These are phyloP conservation scores for Microhierax caerulescens DNA, from an alignment of 2,797 vertebrate species.

Conservation along the genomic window DNA sequence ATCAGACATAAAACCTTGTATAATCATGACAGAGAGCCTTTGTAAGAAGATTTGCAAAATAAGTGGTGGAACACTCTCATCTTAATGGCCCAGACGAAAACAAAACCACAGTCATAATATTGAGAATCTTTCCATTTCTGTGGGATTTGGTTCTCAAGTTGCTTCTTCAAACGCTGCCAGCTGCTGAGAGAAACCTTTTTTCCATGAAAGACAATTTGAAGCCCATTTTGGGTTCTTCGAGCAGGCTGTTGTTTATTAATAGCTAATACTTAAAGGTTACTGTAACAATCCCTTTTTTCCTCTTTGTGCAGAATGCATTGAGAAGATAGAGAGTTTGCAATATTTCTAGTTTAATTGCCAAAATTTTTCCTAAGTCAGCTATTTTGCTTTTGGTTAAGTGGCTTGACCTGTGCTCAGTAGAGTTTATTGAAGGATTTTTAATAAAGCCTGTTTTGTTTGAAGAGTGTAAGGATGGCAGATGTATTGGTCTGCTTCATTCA, in stretches of 20 bases:
- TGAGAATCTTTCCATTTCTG: conserved; percentile 50
- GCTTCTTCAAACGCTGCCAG: conserved; percentile 9
- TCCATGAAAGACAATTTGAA: background rate
- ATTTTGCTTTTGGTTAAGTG: background rate
- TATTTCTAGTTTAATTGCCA: background rate
- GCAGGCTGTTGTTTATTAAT: background rate
- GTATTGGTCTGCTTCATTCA: background rate
- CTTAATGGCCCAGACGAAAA: conserved; percentile 28
- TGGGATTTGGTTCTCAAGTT: conserved; percentile 30
- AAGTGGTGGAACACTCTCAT: conserved; percentile 29
- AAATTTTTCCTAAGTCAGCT: background rate
- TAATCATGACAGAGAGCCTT: conserved; percentile 27
- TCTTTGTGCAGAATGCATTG: background rate
- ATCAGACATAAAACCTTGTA: conserved; percentile 1
- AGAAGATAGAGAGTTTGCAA: background rate
- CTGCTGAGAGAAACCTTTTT: conserved; percentile 28
- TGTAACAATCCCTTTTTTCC: background rate
- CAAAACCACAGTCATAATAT: conserved; percentile 34
- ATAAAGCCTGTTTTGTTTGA: background rate
- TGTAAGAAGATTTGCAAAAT: conserved; percentile 37
- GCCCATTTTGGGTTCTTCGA: background rate
- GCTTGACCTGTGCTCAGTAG: background rate
- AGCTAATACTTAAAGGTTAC: background rate
- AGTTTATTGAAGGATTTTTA: background rate
- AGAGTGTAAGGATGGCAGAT: background rate